Evolutionary conservation across 2,888 invertebrate genomes (phyloP).

Genomic region (Cryptosula pallasiana): DNA sequence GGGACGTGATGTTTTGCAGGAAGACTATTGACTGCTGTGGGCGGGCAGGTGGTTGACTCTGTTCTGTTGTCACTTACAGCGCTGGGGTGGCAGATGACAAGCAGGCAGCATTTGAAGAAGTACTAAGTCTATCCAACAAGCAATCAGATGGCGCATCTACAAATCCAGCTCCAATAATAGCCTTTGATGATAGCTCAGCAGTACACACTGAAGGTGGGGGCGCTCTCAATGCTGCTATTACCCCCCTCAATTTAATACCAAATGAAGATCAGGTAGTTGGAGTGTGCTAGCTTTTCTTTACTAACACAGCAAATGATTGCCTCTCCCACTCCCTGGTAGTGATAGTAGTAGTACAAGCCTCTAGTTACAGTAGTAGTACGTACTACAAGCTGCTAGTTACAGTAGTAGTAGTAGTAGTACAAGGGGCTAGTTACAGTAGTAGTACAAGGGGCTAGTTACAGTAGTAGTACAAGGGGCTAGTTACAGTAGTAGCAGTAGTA

Average conservation of each 20-base stretch:
- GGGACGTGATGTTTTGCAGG: too few relatives aligned
- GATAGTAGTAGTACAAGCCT: too few relatives aligned
- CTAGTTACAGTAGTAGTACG: too few relatives aligned
- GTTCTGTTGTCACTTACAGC: not conserved
- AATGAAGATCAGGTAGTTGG: constrained; percentile 16
- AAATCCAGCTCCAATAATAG: not conserved
- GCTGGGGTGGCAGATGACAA: constrained; percentile 6
- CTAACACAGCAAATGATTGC: not conserved
- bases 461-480: too few relatives aligned
- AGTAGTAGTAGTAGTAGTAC: too few relatives aligned
- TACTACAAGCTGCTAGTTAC: too few relatives aligned
- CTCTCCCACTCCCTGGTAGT: too few relatives aligned
- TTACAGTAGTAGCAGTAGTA: too few relatives aligned
- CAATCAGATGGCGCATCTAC: not conserved
- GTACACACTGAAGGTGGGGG: constrained; percentile 22
- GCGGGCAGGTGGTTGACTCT: too few relatives aligned
- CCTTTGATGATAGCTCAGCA: constrained; percentile 17
- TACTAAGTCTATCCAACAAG: not conserved
- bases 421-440: too few relatives aligned
- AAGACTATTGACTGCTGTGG: too few relatives aligned
- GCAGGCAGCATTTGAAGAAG: constrained; percentile 5
- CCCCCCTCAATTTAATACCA: not conserved
- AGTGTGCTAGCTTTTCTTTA: not conserved
- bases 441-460: too few relatives aligned
- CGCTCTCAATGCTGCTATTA: constrained; percentile 11